Conservation (phyloP, 1,140 invertebrate genomes). For the Trichogramma pretiosum region DNA sequence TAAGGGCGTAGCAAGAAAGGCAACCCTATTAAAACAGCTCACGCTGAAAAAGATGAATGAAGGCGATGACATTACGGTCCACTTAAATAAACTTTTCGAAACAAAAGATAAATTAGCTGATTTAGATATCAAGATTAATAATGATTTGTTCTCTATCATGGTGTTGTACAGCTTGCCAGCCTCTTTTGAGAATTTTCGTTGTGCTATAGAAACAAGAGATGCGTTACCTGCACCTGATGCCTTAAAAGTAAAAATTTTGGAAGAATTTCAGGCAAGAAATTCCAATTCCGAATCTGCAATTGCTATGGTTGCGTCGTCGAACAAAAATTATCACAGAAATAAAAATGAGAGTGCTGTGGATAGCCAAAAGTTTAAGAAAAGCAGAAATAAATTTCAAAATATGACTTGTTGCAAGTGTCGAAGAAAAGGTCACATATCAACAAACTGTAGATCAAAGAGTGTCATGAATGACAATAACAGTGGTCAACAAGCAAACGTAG, state of each 20-base stretch:
- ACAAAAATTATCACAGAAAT: not conserved
- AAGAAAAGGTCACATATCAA: not conserved
- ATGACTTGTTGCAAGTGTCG: not conserved
- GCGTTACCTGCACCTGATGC: conserved; percentile 21
- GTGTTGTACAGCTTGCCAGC: conserved; percentile 25
- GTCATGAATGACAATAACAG: not conserved
- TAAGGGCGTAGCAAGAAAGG: too few species aligned
- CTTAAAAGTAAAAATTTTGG: conserved; percentile 28
- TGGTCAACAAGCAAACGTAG: too few species aligned
- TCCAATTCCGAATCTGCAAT: not conserved
- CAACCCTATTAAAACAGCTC: too few species aligned
- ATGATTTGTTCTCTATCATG: conserved; percentile 26
- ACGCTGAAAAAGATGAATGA: too few species aligned
- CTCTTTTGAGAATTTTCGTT: conserved; percentile 25
- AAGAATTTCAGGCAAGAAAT: conserved; percentile 25
- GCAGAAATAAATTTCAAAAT: too few species aligned
- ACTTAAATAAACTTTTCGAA: too few species aligned
- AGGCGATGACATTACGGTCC: too few species aligned
- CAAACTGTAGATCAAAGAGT: not conserved
- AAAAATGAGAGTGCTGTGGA: not conserved
- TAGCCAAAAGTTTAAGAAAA: not conserved
- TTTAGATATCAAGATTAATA: conserved; percentile 24
- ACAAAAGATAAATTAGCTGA: too few species aligned
- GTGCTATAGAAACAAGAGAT: conserved; percentile 28
- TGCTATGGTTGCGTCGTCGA: not conserved